Base-by-base conservation (phyloP, 2,113 vertebrate species). In the Gallinago undulata region DNA sequence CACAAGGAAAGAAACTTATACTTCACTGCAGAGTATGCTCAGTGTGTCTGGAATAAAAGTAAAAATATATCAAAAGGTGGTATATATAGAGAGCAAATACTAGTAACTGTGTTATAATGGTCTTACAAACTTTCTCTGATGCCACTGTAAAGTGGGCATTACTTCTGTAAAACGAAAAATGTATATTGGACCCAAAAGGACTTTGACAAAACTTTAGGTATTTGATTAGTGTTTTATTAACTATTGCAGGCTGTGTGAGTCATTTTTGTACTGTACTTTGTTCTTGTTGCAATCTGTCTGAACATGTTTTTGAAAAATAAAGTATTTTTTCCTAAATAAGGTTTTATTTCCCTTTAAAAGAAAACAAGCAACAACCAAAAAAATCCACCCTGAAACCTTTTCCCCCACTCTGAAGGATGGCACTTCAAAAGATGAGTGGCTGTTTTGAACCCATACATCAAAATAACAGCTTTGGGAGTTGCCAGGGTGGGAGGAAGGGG, bases 191-290 rank as follows among this genome's bases (percentile, higher is more conserved):
- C 55, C 50, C 63, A 85, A 66, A 63, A 92, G 53, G 48, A 88
- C n/a, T 86, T 88, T 41, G 51, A 75, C n/a, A 75, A 76, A 87
- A 85, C 15, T 19, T 67, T 89, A 1, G 2, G 7, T 90, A 43
- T 86, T 83, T 91, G 39, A 37, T 82, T 69, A 69, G 31, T 77
- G 30, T 84, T 90, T 72, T 92, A 67, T 84, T 87, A 84, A 82
- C 21, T 93, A 21, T 53, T 94, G 68, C 41, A 77, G 35, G 48
- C 73, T 0, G 1, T 57, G 64, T 59, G 79, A 89, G 43, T 91
- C 19, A 51, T 84, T 93, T 90, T 88, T 95, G 78, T 95, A 72
- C 60, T 93, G 86, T 96, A 78, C 24, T 92, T 94, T 72, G 43
- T 88, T 94, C 66, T 90, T 90, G 48, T 75, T 92, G 77, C 69